phyloP scores from a whole-genome alignment of 92 coral and sea anemone genomes.

The Epizoanthus ramosus region DNA sequence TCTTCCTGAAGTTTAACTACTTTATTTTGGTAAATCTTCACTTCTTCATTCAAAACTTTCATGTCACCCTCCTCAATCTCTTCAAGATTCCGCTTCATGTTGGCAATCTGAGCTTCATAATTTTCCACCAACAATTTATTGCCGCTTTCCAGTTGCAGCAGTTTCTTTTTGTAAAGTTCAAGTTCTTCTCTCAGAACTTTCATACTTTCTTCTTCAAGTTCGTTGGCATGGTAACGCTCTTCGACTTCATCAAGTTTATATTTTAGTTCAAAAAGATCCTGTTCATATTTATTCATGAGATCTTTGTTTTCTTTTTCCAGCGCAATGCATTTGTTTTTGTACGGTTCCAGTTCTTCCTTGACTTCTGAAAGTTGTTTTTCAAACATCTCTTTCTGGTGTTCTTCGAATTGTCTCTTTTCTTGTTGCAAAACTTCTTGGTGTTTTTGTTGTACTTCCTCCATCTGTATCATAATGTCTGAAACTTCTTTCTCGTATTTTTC shows the following conservation, averaged over 20 bases:
- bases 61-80: conserved; percentile 79
- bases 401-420: conserved; percentile 77
- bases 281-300: conserved; percentile 74
- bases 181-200: conserved; percentile 72
- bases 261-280: conserved; percentile 69
- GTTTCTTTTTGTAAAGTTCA: conserved; percentile 73
- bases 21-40: conserved; percentile 73
- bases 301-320: conserved; percentile 80
- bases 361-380: conserved; percentile 85
- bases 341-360: conserved; percentile 78
- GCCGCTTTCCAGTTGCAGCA: conserved; percentile 75
- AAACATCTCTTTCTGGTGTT: conserved; percentile 79
- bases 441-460: conserved; percentile 92
- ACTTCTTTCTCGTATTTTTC: conserved; percentile 90
- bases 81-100: conserved; percentile 69
- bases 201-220: conserved; percentile 70
- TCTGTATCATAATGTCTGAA: conserved; percentile 84
- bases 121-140: conserved; percentile 74
- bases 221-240: conserved; percentile 71
- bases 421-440: conserved; percentile 81
- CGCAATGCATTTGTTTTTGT: conserved; percentile 68
- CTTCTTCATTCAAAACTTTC: conserved; percentile 83
- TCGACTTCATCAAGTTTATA: conserved; percentile 77
- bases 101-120: conserved; percentile 81
- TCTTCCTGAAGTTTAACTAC: conserved; percentile 69